A percentile compares a stretch with the other conserved stretches of the same genome.
phyloP scores from a whole-genome alignment of 2,888 invertebrate genomes.

The Silvanus unidentatus region DNA sequence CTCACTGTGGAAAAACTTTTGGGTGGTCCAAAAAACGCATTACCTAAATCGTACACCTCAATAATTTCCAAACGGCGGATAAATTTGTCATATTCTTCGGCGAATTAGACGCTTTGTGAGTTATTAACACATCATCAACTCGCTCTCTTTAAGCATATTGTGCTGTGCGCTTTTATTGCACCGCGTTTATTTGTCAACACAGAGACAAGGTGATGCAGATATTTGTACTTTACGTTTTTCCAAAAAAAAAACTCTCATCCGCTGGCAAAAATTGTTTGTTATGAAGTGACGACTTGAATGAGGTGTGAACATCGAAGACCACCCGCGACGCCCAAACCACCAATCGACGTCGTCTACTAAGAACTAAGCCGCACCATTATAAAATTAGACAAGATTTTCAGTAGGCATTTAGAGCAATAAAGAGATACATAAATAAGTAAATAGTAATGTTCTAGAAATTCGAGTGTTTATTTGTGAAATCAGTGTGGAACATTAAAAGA shows the following conservation, averaged over 20 bases:
- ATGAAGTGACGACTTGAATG: slow-evolving; percentile 8
- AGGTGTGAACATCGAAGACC: slow-evolving; percentile 26
- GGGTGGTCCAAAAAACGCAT: slow-evolving; percentile 29
- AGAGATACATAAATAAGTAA: slow-evolving; percentile 43
- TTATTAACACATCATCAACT: slow-evolving; percentile 19
- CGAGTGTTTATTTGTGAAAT: slow-evolving; percentile 46
- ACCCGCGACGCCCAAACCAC: slow-evolving; percentile 21
- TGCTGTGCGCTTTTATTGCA: neutral
- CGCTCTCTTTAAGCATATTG: slow-evolving; percentile 14
- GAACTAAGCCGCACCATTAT: slow-evolving; percentile 28
- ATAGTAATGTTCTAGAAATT: slow-evolving; percentile 46
- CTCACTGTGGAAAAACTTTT: no score
- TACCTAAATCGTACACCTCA: slow-evolving; percentile 7
- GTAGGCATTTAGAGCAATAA: slow-evolving; percentile 35
- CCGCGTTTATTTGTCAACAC: neutral
- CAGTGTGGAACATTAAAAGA: slow-evolving; percentile 39
- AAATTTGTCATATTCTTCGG: slow-evolving; percentile 11
- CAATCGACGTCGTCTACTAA: slow-evolving; percentile 21
- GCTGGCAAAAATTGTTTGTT: no score
- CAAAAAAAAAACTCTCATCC: no score
- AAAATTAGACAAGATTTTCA: slow-evolving; percentile 40
- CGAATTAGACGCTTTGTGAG: slow-evolving; percentile 4
- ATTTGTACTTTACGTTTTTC: no score
- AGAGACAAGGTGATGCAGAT: no score
- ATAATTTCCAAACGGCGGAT: slow-evolving; percentile 16